These are phyloP conservation scores for Syrphus vitripennis DNA, from an alignment of 2,888 invertebrate genomes.

Conservation along the genomic window DNA sequence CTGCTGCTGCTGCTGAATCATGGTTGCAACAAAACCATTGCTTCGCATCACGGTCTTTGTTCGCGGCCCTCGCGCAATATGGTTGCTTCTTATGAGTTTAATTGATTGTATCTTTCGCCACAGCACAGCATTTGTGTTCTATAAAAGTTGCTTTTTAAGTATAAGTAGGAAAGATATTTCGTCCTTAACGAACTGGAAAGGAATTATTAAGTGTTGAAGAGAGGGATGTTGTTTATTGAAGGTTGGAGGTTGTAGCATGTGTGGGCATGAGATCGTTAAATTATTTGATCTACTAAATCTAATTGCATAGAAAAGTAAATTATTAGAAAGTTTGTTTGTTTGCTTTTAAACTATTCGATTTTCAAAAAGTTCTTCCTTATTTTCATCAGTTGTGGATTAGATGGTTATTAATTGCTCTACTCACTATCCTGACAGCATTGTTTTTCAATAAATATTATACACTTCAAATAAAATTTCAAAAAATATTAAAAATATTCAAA, in stretches of 20 bases:
- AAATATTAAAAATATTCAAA: no score
- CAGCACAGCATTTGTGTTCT: conserved; percentile 24
- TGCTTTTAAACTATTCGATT: background rate
- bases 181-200: conserved; percentile 30
- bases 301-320: background rate
- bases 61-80: conserved; percentile 40
- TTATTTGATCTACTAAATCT: background rate
- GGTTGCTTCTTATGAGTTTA: conserved; percentile 45
- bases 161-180: background rate
- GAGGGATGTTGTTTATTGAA: background rate
- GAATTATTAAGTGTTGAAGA: background rate
- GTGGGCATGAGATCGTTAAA: background rate
- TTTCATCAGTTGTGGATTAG: background rate
- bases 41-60: conserved; percentile 38
- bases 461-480: no score
- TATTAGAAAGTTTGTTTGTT: background rate
- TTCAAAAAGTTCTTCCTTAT: no score
- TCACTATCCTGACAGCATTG: no score
- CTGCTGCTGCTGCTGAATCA: background rate
- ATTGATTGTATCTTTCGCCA: conserved; percentile 63
- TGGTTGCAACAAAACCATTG: conserved; percentile 11
- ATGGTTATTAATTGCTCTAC: background rate
- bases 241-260: background rate
- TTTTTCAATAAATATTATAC: no score
- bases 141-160: conserved; percentile 31